Percentiles rank a stretch among this genome's conserved stretches.
Evolutionary conservation across 2,888 invertebrate genomes (phyloP).

Genomic region (Cremastobaeus sp.): DNA sequence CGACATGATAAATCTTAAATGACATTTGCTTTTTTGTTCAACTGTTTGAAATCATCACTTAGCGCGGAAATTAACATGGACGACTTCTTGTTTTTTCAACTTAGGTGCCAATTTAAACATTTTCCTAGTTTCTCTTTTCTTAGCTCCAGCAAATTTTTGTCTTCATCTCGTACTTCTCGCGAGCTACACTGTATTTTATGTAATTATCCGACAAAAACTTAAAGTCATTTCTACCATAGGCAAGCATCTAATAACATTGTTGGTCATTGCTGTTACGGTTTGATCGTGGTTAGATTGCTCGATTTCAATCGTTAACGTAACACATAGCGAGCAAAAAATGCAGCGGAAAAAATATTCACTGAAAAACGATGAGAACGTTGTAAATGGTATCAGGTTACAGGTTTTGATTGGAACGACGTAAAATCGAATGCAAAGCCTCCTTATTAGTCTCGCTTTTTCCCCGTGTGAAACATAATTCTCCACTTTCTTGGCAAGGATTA

Average conservation of each 20-base stretch:
- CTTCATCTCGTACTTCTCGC: background rate
- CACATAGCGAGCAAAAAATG: too few species aligned
- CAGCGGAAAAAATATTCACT: too few species aligned
- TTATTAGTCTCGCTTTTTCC: slow-evolving; percentile 30
- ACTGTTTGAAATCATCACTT: too few species aligned
- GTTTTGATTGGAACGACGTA: slow-evolving; percentile 16
- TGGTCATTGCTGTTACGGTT: too few species aligned
- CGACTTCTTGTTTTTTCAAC: background rate
- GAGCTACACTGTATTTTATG: background rate
- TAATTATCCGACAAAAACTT: background rate
- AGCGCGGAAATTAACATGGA: background rate
- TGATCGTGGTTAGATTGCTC: background rate
- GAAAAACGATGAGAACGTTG: background rate
- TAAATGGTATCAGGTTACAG: background rate
- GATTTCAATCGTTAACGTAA: slow-evolving; percentile 1
- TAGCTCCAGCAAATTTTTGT: background rate
- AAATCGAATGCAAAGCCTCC: slow-evolving; percentile 7
- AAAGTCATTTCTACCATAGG: background rate
- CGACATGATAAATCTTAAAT: slow-evolving; percentile 6
- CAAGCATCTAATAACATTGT: background rate
- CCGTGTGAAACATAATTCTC: slow-evolving; percentile 4
- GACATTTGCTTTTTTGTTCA: too few species aligned
- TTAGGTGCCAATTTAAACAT: slow-evolving; percentile 7
- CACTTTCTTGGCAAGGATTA: background rate
- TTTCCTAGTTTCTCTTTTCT: slow-evolving; percentile 31